Conservation (phyloP, 2,888 invertebrate species). For the Synergus japonicus region DNA sequence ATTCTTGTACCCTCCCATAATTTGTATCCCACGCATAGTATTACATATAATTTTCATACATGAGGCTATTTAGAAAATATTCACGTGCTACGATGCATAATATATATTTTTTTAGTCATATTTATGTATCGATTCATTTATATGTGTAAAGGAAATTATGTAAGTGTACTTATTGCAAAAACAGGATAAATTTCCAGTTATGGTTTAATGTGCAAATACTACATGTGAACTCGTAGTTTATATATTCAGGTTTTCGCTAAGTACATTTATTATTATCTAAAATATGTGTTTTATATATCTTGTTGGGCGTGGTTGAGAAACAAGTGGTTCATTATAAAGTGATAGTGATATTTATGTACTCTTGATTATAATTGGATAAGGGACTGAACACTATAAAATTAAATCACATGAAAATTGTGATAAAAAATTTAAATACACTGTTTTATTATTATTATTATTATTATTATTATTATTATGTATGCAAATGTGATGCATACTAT, state of each 20-base stretch:
- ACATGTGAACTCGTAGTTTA: background rate
- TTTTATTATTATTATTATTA: too few relatives aligned
- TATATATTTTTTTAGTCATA: background rate
- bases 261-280: conserved; percentile 11
- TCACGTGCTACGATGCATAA: background rate
- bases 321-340: background rate
- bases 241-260: background rate
- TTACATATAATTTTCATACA: background rate
- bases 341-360: conserved; percentile 6
- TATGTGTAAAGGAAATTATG: background rate
- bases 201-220: background rate
- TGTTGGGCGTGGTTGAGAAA: background rate
- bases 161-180: background rate
- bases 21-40: background rate
- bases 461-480: too few relatives aligned
- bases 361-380: background rate
- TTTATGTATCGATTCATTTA: conserved; percentile 1
- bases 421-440: too few relatives aligned
- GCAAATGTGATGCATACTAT: too few relatives aligned
- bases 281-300: background rate
- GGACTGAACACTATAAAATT: background rate
- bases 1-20: background rate
- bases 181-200: background rate
- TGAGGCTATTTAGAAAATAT: background rate
- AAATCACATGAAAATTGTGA: background rate